Evolutionary conservation across 2,797 vertebrate genomes (phyloP).

Genomic region (Sarcoramphus papa): DNA sequence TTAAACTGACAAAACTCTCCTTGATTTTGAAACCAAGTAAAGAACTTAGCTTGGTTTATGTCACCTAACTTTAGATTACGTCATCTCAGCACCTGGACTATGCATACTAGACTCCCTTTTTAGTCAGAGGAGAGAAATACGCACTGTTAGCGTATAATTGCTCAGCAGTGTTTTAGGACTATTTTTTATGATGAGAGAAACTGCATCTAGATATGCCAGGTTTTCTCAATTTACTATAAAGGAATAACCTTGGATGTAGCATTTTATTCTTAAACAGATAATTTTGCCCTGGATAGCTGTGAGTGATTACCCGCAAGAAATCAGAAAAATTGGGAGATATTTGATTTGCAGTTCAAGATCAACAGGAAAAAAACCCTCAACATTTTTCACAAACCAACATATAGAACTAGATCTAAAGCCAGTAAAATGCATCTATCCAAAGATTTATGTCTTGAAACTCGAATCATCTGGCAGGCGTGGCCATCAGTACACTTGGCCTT

Average conservation of each 20-base stretch:
- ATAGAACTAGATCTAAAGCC: not conserved
- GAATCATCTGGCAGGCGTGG: not conserved
- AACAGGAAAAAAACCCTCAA: not conserved
- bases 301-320: not conserved
- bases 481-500: not conserved
- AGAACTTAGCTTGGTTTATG: not conserved
- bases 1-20: not conserved
- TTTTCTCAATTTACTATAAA: not conserved
- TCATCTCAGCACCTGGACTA: not conserved
- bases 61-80: not conserved
- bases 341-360: not conserved
- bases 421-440: not conserved
- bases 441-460: not conserved
- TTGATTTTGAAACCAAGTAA: not conserved
- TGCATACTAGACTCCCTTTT: not conserved
- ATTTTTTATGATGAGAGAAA: not conserved
- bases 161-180: not conserved
- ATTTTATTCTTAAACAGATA: not conserved
- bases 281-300: not conserved
- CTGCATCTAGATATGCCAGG: not conserved
- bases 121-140: not conserved
- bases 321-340: not conserved
- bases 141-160: not conserved
- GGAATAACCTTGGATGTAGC: not conserved
- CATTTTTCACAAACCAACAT: not conserved